Evolutionary conservation across 2,888 invertebrate species (phyloP), one percentile per base, ranked within the genome.

Genomic region (Endotricha flammealis): DNA sequence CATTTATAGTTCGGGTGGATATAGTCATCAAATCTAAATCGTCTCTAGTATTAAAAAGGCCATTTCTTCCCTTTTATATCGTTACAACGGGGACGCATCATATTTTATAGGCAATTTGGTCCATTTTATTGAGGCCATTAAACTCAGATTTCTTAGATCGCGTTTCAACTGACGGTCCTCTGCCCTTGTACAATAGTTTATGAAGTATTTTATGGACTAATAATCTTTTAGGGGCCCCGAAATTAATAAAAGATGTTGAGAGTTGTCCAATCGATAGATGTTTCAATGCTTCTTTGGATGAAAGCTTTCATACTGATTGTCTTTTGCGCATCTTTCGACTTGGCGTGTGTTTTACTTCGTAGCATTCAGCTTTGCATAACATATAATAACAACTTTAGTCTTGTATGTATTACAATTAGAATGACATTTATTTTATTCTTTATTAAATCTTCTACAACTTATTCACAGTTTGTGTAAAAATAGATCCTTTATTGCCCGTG

Each of bases 41-140:
- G 29, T 35, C 9, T 34, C 17, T 9, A 9, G 22, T 35, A 29
- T 35, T 23, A 35, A 35, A 35, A 29, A 20, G 22, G 35, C 29
- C 35, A 35, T 35, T 35, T 28, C 29, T 14, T 12, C 12, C 23
- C 27, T 27, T 33, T 23, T 35, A 35, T 22, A 17, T n/a, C 20
- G 27, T 34, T 34, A 29, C 22, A 34, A 12, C 13, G 24, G 35
- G 39, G 42, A 20, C 43, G 56, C 45, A 40, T 58, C 52, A 54
- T 54, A 56, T 56, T 58, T 58, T 53, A 58, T 53, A 42, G 49
- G 52, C 52, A 47, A 50, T 58, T 54, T 42, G 39, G 45, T 39
- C 38, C 42, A 33, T 42, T 56, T 58, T 48, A 50, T 53, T 41
- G 42, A 13, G 38, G 43, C 39, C 47, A 48, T 58, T 56, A 58